Percentiles rank a stretch among this genome's conserved stretches.
Evolutionary conservation across 2,888 invertebrate species (phyloP).

Genomic region (Volucella inanis): DNA sequence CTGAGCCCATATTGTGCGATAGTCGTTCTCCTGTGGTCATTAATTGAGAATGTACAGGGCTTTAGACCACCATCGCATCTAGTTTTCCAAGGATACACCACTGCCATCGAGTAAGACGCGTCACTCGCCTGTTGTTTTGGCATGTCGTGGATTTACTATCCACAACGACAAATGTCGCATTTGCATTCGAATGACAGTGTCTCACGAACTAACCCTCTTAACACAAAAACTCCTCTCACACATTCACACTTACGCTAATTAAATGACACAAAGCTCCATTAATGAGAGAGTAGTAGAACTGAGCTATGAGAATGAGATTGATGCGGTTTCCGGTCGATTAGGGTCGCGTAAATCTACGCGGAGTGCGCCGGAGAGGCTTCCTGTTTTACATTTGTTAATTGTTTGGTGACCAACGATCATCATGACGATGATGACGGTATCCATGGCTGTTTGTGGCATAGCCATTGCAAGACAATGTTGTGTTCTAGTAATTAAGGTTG

Average conservation of each 20-base stretch:
- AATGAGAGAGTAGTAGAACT: slow-evolving; percentile 59
- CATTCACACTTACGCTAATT: slow-evolving; percentile 53
- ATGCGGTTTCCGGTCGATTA: slow-evolving; percentile 76
- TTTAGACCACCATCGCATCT: slow-evolving; percentile 40
- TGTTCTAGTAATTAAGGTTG: slow-evolving; percentile 67
- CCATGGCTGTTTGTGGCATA: slow-evolving; percentile 19
- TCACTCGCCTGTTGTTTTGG: slow-evolving; percentile 39
- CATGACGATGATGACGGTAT: slow-evolving; percentile 42
- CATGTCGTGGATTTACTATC: slow-evolving; percentile 4
- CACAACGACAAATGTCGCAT: slow-evolving; percentile 47
- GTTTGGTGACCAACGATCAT: slow-evolving; percentile 70
- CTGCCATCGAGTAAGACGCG: slow-evolving; percentile 11
- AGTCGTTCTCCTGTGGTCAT: slow-evolving; percentile 38
- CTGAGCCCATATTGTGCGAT: slow-evolving; percentile 50
- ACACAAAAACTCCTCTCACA: not conserved
- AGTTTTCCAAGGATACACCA: slow-evolving; percentile 51
- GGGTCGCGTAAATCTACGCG: slow-evolving; percentile 71
- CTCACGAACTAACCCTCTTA: slow-evolving; percentile 40
- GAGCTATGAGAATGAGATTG: slow-evolving; percentile 72
- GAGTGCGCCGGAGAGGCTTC: slow-evolving; percentile 64
- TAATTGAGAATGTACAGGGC: slow-evolving; percentile 59
- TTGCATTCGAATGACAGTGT: slow-evolving; percentile 62
- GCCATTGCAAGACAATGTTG: slow-evolving; percentile 39
- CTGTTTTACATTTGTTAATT: slow-evolving; percentile 73
- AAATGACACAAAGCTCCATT: slow-evolving; percentile 68